phyloP scores from a whole-genome alignment of 2,888 invertebrate genomes.

The Sinopyrophorus schimmeli region DNA sequence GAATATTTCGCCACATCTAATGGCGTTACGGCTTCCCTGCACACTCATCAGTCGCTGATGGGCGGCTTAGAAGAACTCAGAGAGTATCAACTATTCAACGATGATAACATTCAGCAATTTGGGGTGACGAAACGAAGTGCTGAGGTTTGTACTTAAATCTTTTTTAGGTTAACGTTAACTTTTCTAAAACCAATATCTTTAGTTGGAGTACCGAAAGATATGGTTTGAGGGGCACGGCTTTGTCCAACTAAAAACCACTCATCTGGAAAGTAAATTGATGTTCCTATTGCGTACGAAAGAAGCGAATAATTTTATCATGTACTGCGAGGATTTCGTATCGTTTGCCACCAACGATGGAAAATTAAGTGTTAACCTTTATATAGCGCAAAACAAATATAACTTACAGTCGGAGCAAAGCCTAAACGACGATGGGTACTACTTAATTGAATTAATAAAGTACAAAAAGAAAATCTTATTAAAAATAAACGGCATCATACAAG shows the following conservation, averaged over 20 bases:
- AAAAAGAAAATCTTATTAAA: conserved; percentile 19
- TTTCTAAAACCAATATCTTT: conserved; percentile 28
- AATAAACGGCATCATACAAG: conserved; percentile 21
- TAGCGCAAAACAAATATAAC: conserved; percentile 6
- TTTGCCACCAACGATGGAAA: conserved; percentile 27
- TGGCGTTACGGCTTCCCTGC: conserved; percentile 33
- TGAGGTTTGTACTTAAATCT: conserved; percentile 30
- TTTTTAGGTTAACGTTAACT: not conserved
- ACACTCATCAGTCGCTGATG: conserved; percentile 61
- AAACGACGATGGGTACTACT: conserved; percentile 34
- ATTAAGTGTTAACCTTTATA: conserved; percentile 12
- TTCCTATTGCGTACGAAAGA: conserved; percentile 33
- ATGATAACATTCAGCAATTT: conserved; percentile 23
- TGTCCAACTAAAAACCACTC: conserved; percentile 64
- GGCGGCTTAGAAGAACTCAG: conserved; percentile 81
- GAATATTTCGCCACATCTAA: conserved; percentile 60
- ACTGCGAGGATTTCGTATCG: conserved; percentile 5
- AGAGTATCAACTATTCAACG: conserved; percentile 41
- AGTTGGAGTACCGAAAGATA: conserved; percentile 61
- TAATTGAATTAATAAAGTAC: conserved; percentile 29
- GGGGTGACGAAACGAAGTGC: conserved; percentile 28
- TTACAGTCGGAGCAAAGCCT: conserved; percentile 23
- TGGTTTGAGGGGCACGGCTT: conserved; percentile 81
- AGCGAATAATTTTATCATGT: conserved; percentile 28
- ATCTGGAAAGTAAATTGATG: conserved; percentile 24